A percentile compares a stretch with the other conserved stretches of the same genome.
Conservation (phyloP, 2,797 vertebrate species). For the Sebastolobus altivelis region DNA sequence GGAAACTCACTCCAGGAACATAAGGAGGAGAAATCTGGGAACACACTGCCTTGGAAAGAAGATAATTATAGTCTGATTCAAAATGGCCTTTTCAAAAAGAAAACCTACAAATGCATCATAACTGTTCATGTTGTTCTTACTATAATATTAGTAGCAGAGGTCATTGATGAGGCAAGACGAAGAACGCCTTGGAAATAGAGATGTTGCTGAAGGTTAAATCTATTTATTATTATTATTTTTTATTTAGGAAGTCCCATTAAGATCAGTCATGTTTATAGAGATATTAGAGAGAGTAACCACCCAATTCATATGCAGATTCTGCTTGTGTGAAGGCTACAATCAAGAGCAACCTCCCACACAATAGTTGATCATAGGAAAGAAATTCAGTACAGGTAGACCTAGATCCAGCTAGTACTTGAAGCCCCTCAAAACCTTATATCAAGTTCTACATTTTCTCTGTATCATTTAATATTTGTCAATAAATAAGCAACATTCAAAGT, state of each 20-base stretch:
- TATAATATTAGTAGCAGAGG: conserved; percentile 24
- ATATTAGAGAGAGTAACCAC: background rate
- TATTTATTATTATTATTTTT: background rate
- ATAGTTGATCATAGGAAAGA: background rate
- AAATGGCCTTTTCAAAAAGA: conserved; percentile 54
- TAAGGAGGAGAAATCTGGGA: conserved; percentile 76
- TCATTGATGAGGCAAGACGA: conserved; percentile 3
- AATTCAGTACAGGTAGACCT: background rate
- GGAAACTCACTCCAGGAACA: conserved; percentile 79
- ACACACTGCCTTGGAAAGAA: conserved; percentile 64
- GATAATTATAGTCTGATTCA: conserved; percentile 71
- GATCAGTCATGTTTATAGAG: background rate
- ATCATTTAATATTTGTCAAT: no score
- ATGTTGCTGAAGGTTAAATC: background rate
- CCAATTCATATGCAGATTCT: background rate
- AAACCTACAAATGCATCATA: conserved; percentile 41
- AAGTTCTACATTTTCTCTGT: no score
- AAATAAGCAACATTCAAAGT: no score
- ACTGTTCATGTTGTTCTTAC: conserved; percentile 15
- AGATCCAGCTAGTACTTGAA: no score
- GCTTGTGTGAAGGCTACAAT: background rate
- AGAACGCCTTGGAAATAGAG: background rate
- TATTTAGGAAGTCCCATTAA: background rate
- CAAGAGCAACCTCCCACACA: background rate
- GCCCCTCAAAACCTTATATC: no score